These are phyloP conservation scores for Balearica regulorum DNA, from an alignment of 2,797 vertebrate genomes.

Conservation along the genomic window DNA sequence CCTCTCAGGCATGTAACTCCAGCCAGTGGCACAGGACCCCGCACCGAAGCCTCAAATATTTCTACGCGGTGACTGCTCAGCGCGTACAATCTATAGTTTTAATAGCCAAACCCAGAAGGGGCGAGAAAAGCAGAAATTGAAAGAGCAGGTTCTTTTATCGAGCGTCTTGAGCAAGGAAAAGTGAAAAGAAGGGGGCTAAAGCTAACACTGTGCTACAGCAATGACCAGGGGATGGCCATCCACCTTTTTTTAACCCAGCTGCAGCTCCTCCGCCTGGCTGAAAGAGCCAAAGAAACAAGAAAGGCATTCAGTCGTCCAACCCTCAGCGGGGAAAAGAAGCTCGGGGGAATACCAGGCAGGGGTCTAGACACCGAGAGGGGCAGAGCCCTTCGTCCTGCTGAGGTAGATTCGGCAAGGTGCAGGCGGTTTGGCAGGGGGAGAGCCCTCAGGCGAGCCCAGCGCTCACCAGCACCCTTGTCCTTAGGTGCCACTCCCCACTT, in stretches of 20 bases:
- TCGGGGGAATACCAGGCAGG: not conserved
- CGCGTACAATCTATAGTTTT: not conserved
- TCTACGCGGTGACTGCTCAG: rapidly evolving
- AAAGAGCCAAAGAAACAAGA: not conserved
- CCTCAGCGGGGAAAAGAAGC: not conserved
- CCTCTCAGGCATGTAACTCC: not conserved
- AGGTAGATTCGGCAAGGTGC: not conserved
- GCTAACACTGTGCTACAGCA: not conserved
- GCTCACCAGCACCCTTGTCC: not conserved
- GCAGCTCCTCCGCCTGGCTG: not conserved
- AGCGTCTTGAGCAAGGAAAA: not conserved
- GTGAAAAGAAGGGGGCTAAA: not conserved
- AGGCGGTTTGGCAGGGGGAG: not conserved
- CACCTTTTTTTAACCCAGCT: not conserved
- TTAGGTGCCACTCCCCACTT: rapidly evolving
- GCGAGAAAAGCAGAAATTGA: not conserved
- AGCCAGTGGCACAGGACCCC: not conserved
- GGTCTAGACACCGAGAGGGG: not conserved
- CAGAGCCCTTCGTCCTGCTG: not conserved
- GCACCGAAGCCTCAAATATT: not conserved
- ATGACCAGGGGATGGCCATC: rapidly evolving
- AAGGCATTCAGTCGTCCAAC: not conserved
- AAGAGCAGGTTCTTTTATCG: not conserved
- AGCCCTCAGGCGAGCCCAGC: rapidly evolving
- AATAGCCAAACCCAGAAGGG: not conserved